Evolutionary conservation across 92 coral and sea anemone species (phyloP).

Genomic region (Porites lobata): DNA sequence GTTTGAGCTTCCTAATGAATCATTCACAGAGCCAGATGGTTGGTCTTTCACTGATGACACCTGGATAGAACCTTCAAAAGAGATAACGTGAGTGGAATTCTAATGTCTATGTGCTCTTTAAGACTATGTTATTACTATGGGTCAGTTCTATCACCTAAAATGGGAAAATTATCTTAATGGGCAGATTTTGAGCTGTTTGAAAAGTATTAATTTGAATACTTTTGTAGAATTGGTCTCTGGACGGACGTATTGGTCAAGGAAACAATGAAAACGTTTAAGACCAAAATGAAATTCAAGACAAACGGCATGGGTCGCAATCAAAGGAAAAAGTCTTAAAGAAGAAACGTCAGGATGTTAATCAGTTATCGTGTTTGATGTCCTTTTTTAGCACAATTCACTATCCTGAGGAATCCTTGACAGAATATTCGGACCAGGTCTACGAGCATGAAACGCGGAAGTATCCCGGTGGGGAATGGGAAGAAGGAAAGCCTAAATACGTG

Average conservation of each 20-base stretch:
- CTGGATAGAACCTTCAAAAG: slow-evolving; percentile 28
- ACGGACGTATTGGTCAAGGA: too few relatives aligned
- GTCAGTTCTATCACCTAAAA: too few relatives aligned
- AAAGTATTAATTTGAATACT: too few relatives aligned
- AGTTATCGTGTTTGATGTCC: background rate
- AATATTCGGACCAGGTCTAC: slow-evolving; percentile 71
- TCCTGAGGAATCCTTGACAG: slow-evolving; percentile 62
- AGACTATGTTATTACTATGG: background rate
- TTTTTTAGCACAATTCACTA: background rate
- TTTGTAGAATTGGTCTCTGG: too few relatives aligned
- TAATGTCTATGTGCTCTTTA: background rate
- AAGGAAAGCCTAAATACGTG: slow-evolving; percentile 23
- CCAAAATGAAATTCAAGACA: too few relatives aligned
- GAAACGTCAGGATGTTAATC: background rate
- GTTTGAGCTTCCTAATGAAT: slow-evolving; percentile 67
- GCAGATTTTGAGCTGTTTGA: too few relatives aligned
- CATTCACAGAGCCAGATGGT: slow-evolving; percentile 60
- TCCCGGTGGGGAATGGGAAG: slow-evolving; percentile 78
- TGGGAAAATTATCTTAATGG: too few relatives aligned
- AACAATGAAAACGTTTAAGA: too few relatives aligned
- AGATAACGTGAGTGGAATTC: background rate
- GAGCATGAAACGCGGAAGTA: slow-evolving; percentile 72
- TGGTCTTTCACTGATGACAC: slow-evolving; percentile 64
- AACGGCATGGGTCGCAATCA: too few relatives aligned
- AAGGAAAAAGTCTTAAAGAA: background rate